Percentiles rank a stretch among this genome's conserved stretches.
phyloP scores from a whole-genome alignment of 2,888 invertebrate genomes.

The Noctua janthe region DNA sequence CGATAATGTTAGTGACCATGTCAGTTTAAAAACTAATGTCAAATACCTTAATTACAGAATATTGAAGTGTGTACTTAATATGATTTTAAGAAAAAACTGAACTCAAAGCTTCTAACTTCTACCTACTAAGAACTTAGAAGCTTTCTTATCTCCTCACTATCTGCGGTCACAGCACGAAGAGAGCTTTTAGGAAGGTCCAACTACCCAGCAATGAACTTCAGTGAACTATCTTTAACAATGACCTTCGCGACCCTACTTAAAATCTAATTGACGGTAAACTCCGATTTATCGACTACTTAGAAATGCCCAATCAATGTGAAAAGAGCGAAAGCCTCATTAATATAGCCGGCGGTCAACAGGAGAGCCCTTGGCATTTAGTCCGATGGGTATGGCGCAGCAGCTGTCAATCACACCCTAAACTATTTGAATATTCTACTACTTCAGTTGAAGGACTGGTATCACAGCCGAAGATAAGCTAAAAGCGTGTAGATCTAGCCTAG shows the following conservation, averaged over 20 bases:
- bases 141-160: not conserved
- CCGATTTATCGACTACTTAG: slow-evolving; percentile 4
- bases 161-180: not conserved
- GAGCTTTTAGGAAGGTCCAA: not conserved
- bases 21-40: no score
- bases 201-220: slow-evolving; percentile 5
- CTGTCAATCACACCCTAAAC: slow-evolving; percentile 60
- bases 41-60: no score
- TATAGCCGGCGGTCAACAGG: slow-evolving; percentile 62
- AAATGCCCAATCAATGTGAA: slow-evolving; percentile 53
- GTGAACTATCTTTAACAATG: not conserved
- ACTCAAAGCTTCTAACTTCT: no score
- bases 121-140: not conserved
- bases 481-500: not conserved
- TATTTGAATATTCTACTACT: slow-evolving; percentile 67
- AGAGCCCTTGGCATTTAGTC: slow-evolving; percentile 69
- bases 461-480: not conserved
- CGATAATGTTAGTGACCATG: no score
- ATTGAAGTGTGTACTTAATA: no score
- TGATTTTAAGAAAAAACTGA: no score
- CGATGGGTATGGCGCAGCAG: slow-evolving; percentile 14
- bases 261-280: slow-evolving; percentile 10
- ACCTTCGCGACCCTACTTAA: slow-evolving; percentile 18
- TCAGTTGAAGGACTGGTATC: not conserved
- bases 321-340: slow-evolving; percentile 58